Evolutionary conservation across 1,140 invertebrate species (phyloP), one percentile per base, ranked within the genome.

Genomic region (Heliothis virescens): DNA sequence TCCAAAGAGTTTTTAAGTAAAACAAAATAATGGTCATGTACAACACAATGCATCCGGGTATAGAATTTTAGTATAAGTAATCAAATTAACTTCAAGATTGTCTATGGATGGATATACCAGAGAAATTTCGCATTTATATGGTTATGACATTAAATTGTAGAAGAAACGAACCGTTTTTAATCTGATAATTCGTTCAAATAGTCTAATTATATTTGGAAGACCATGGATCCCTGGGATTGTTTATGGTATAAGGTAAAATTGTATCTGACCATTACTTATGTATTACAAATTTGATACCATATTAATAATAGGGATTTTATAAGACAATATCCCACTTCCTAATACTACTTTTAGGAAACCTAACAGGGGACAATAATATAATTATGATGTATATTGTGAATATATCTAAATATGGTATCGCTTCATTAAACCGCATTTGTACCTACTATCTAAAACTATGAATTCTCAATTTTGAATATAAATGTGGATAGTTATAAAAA

Each of bases 401-500:
- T 79, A 85, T 78, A 78, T 82, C 77, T 86, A 86, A 82, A 84
- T 84, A 80, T 81, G 65, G 76, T 82, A 78, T 84, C 69, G 84
- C 79, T 81, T 83, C 77, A 77, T 80, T 84, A 82, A 86, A 84
- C 79, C 73, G 85, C 81, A 83, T 81, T 83, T 81, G 63, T 82
- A 79, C 75, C 82, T 83, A 83, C 71, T 67, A 65, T 79, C 79
- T 85, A 83, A 80, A 84, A 82, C 71, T 86, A 86, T 83, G 47
- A 74, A 85, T 71, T 81, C 57, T 81, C 79, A 85, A 87, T 87
- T 85, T 87, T 83, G 84, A 84, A 85, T 85, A 80, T 85, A 90
- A 90, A 90, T 88, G 86, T 92, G 90, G 87, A 87, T 89, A 92
- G 85, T 86, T 92, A 92, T 86, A 93, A 92, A 92, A 92, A 94